Conservation (phyloP, 2,888 invertebrate genomes). For the Agelastica alni region DNA sequence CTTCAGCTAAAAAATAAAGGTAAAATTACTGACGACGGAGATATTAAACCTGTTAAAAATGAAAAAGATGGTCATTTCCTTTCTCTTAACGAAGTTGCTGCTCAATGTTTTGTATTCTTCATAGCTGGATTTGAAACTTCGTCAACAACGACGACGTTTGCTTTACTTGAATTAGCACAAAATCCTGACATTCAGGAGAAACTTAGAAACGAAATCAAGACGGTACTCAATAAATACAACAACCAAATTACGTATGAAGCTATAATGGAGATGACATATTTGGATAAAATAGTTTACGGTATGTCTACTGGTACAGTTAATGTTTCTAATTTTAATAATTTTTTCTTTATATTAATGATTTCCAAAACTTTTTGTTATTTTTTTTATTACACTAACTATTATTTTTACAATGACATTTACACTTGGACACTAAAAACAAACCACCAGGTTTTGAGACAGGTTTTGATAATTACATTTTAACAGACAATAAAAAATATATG, state of each 20-base stretch:
- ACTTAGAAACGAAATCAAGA: conserved; percentile 31
- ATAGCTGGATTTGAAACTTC: conserved; percentile 40
- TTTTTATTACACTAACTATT: no score
- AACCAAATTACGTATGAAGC: conserved; percentile 36
- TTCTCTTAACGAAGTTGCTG: conserved; percentile 17
- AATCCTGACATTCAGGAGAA: conserved; percentile 37
- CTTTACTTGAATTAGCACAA: conserved; percentile 34
- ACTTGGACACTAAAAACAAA: no score
- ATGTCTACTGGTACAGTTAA: no score
- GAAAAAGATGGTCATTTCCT: not conserved
- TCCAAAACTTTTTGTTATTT: no score
- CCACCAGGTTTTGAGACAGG: no score
- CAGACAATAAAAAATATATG: no score
- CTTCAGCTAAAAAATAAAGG: conserved; percentile 55
- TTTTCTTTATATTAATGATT: no score
- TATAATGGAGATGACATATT: conserved; percentile 36
- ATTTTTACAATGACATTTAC: no score
- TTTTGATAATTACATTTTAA: no score
- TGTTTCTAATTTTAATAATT: no score
- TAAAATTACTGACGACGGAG: conserved; percentile 50
- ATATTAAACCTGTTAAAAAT: conserved; percentile 32
- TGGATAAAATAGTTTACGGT: conserved; percentile 39
- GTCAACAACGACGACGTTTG: conserved; percentile 36
- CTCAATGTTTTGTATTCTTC: conserved; percentile 37
- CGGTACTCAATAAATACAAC: conserved; percentile 30